Conservation (phyloP, 1,140 invertebrate genomes). For the Lasioglossum albipes region DNA sequence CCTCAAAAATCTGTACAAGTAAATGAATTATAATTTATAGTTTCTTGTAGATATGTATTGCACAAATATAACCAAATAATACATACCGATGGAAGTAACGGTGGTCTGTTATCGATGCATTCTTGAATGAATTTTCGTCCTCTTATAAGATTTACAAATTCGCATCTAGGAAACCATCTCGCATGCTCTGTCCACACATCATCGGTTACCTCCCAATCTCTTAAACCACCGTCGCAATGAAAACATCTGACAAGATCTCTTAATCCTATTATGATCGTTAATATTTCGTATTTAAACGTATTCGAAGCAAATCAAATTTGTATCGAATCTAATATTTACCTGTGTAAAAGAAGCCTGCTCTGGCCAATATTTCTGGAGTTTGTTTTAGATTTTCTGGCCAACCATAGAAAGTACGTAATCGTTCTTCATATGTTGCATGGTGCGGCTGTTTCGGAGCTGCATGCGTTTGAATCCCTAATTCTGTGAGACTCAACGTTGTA, state of each 20-base stretch:
- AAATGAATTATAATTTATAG: slow-evolving; percentile 5
- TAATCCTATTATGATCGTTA: slow-evolving; percentile 76
- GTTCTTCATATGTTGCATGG: slow-evolving; percentile 83
- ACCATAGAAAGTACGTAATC: slow-evolving; percentile 83
- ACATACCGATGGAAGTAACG: slow-evolving; percentile 68
- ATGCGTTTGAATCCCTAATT: slow-evolving; percentile 84
- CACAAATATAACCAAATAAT: neutral
- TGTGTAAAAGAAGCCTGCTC: slow-evolving; percentile 89
- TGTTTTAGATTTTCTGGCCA: slow-evolving; percentile 85
- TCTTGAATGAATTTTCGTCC: slow-evolving; percentile 88
- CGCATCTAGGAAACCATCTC: slow-evolving; percentile 92
- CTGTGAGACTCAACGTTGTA: slow-evolving; percentile 75
- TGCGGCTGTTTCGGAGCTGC: slow-evolving; percentile 82
- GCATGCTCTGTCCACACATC: slow-evolving; percentile 95
- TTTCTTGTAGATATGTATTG: neutral
- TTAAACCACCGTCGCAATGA: slow-evolving; percentile 92
- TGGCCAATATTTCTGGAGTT: slow-evolving; percentile 84
- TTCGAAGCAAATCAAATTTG: neutral
- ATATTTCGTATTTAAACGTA: neutral
- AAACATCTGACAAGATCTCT: slow-evolving; percentile 92
- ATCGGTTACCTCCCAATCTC: slow-evolving; percentile 91
- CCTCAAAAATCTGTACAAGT: slow-evolving; percentile 67
- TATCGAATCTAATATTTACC: slow-evolving; percentile 73
- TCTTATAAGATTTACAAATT: slow-evolving; percentile 88
- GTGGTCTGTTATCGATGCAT: slow-evolving; percentile 75